A percentile compares a stretch with the other conserved stretches of the same genome.
These are phyloP conservation scores for Steinernema hermaphroditum DNA, from an alignment of 2,888 invertebrate genomes.

Conservation along the genomic window DNA sequence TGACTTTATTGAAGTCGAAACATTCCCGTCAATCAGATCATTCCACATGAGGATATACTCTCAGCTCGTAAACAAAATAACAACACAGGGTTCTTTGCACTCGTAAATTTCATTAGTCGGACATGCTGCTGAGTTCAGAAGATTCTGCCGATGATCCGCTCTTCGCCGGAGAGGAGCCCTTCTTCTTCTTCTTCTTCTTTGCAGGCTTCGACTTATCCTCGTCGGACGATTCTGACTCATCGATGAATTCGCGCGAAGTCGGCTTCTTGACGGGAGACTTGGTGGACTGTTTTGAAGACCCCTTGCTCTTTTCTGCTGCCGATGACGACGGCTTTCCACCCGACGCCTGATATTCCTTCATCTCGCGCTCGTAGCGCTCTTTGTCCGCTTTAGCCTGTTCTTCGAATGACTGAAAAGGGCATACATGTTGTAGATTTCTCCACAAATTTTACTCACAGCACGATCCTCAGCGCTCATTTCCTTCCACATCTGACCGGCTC, in stretches of 20 bases:
- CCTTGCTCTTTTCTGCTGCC: background rate
- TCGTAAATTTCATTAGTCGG: background rate
- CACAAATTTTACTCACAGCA: background rate
- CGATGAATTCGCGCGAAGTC: background rate
- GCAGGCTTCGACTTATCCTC: conserved; percentile 37
- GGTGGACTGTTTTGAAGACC: background rate
- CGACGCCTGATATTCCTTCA: conserved; percentile 80
- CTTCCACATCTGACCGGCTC: conserved; percentile 91
- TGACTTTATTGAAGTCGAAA: too few species aligned
- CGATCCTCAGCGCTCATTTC: conserved; percentile 71
- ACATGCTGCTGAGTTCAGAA: background rate
- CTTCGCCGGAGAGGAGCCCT: background rate
- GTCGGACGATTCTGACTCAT: conserved; percentile 43
- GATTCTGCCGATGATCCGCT: background rate
- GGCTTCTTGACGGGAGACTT: background rate
- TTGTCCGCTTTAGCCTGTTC: conserved; percentile 82
- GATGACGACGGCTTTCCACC: conserved; percentile 40
- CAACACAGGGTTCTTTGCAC: background rate
- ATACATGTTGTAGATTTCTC: background rate
- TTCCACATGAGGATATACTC: too few species aligned
- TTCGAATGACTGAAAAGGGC: conserved; percentile 80
- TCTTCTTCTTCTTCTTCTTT: conserved; percentile 21
- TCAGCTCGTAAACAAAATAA: background rate
- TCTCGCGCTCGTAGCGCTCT: conserved; percentile 82
- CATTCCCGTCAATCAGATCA: too few species aligned